Evolutionary conservation across 2,797 vertebrate species (phyloP), one percentile per base, ranked within the genome.

Genomic region (Melanotaenia maccullochi): DNA sequence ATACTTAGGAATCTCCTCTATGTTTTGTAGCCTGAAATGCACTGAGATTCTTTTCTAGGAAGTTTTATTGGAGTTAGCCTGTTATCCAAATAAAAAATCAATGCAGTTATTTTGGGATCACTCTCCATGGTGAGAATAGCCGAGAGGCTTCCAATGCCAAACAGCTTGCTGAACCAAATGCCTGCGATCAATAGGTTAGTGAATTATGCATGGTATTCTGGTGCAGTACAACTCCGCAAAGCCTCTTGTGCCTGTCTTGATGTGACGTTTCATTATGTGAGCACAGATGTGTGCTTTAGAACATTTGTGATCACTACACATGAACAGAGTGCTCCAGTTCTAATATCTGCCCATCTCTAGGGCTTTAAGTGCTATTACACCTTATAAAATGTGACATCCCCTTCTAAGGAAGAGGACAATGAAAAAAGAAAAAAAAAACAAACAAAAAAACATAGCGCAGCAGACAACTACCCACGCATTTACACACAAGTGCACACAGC

Each of bases 61-160:
- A 72, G 63, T 83, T 84, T 62, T 69, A 75, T 78, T 81, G 66
- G 76, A 67, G 42, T 75, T 73, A 30, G 79, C 68, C 67, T 86
- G 82, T 84, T 86, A 86, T 49, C 65, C 61, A 84, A 85, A 85
- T 87, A 82, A 87, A 84, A 88, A 92, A 92, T 91, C 87, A 75
- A 90, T 90, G 35, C 32, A 55, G 63, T 81, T 90, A 89, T 90
- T 90, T 90, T 86, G 60, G 80, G 84, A 87, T 79, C 67, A 60
- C 68, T 82, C 66, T 81, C 52, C 35, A 54, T 68, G 61, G 79
- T 28, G 2, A 83, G 86, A 87, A 87, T 83, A 86, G 85, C 80
- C 68, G 66, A 73, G 63, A 81, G 75, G 67, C 76, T 79, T 75
- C 71, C 73, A 72, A 65, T 14, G 51, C 71, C 12, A 42, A 85